Base-by-base conservation (phyloP, 2,797 vertebrate species). In the Chiloscyllium punctatum region DNA sequence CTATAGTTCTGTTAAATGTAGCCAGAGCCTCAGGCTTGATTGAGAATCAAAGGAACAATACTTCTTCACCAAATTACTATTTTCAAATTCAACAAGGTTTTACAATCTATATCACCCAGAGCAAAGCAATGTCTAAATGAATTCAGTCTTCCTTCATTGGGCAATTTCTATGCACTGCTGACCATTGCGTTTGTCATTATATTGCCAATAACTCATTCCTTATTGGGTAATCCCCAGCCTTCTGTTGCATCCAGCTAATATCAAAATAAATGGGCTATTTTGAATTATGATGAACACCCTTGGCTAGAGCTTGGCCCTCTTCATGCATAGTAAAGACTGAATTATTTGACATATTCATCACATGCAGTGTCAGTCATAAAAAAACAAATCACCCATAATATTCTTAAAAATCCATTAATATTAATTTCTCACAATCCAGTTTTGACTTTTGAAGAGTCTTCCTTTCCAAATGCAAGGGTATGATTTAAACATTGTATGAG, bases 141-240 rank as follows among this genome's bases (percentile, higher is more conserved):
- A 94, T 77, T 48, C 16, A 30, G 69, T 53, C 27, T 72, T 69
- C 94, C 62, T 94, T 94, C 48, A 53, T 25, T 94, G 68, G 69
- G 57, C 30, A 74, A 94, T 74, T 94, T 51, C 94, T 94, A 16
- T 53, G 30, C 94, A 94, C 74, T 94, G 42, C 27, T 53, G 25
- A 74, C 71, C 11, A 74, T 53, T 53, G 37, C 37, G 51, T 94
- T 71, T 27, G 72, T 68, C 25, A 42, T 71, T 42, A 94, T 23
- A 94, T 48, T 94, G 69, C 42, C 42, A n/a, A 94, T 94, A 94
- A 33, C 94, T 74, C 71, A 94, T 51, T 94, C 94, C 30, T 94
- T 94, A 51, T 30, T 48, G 66, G 23, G 62, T 37, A 94, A 27
- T 94, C 48, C 48, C 94, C 27, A 77, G 71, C 42, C 37, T 74